These are phyloP conservation scores for Opisthocomus hoazin DNA, from an alignment of 2,113 vertebrate species.

Conservation along the genomic window DNA sequence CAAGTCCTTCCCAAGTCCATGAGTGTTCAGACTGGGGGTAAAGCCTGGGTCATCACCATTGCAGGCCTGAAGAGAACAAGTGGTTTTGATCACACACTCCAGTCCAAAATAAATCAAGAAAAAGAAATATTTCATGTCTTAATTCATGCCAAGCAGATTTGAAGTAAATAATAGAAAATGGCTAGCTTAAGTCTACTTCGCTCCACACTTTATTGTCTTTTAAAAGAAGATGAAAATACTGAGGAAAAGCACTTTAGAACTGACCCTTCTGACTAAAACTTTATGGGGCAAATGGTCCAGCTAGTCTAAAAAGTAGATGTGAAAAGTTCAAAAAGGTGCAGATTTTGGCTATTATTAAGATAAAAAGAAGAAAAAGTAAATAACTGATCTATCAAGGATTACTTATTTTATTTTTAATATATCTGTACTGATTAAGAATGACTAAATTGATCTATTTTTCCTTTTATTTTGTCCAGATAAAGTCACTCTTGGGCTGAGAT, in stretches of 20 bases:
- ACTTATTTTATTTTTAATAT: neutral
- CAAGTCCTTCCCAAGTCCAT: neutral
- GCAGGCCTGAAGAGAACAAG: neutral
- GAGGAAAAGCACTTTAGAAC: neutral
- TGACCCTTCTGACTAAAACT: neutral
- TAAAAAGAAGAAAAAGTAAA: neutral
- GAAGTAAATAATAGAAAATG: neutral
- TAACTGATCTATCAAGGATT: neutral
- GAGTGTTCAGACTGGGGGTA: neutral
- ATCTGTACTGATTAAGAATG: neutral
- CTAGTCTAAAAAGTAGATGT: neutral
- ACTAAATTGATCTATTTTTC: neutral
- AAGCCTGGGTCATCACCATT: neutral
- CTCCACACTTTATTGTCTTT: neutral
- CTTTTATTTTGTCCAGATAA: neutral
- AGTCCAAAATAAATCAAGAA: neutral
- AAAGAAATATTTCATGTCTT: neutral
- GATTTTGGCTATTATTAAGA: neutral
- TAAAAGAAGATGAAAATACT: neutral
- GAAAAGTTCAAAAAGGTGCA: neutral
- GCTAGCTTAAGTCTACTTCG: neutral
- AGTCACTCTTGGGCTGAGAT: conserved; percentile 18
- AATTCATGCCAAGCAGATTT: neutral
- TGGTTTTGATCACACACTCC: neutral
- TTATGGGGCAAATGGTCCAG: neutral